Evolutionary conservation across 2,797 vertebrate species (phyloP).

Genomic region (Pagetopsis macropterus): DNA sequence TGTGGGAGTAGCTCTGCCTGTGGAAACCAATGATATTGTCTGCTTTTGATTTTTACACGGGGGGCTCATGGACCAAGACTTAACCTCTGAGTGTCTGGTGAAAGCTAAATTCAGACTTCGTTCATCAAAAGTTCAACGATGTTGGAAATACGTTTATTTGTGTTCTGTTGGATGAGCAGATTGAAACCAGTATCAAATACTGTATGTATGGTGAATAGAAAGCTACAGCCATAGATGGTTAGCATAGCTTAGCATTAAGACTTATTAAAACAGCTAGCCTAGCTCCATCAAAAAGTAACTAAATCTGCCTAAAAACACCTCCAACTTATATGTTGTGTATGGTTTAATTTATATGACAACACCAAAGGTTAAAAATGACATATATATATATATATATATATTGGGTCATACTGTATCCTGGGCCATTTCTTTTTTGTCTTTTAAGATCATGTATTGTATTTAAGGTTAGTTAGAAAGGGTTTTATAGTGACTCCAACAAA

Average conservation of each 20-base stretch:
- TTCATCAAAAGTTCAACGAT: not conserved
- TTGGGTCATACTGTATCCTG: too few relatives aligned
- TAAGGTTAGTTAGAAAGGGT: not conserved
- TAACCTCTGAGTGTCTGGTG: not conserved
- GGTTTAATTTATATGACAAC: not conserved
- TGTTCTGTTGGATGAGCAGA: not conserved
- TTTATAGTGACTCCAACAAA: not conserved
- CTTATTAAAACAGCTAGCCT: not conserved
- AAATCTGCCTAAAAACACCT: not conserved
- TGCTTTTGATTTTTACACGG: constrained; percentile 22
- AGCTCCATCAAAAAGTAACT: not conserved
- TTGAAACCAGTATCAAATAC: not conserved
- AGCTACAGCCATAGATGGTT: not conserved
- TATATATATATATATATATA: not conserved
- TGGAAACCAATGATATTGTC: constrained; percentile 33
- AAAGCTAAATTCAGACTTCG: not conserved
- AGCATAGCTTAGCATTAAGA: not conserved
- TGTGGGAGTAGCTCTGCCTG: constrained; percentile 24
- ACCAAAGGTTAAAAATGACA: not conserved
- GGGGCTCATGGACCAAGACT: not conserved
- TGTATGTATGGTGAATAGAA: not conserved
- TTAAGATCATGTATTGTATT: not conserved
- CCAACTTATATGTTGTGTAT: not conserved
- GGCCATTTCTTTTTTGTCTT: too few relatives aligned
- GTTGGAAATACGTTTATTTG: not conserved